Conservation (phyloP, 2,113 vertebrate genomes). For the Antechinus flavipes region DNA sequence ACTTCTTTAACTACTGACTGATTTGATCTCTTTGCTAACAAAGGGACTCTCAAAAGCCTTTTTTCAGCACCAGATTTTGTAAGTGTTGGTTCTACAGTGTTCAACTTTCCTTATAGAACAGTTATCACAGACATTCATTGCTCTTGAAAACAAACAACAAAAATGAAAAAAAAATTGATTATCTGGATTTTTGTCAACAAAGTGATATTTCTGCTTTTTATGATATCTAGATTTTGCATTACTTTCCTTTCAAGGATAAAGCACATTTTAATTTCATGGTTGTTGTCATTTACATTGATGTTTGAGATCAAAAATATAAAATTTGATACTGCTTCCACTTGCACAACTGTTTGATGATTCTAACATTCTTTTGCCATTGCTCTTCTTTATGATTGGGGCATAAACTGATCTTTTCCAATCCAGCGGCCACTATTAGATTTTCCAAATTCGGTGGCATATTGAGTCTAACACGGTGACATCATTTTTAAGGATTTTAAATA, state of each 20-base stretch:
- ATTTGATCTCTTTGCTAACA: not conserved
- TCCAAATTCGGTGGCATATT: not conserved
- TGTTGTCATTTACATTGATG: not conserved
- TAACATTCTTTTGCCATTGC: not conserved
- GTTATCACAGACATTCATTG: not conserved
- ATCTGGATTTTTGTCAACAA: not conserved
- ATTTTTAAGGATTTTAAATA: not conserved
- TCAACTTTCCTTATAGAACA: not conserved
- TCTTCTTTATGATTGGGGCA: too few relatives aligned
- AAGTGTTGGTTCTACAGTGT: not conserved
- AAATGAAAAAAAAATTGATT: not conserved
- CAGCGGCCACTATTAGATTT: not conserved
- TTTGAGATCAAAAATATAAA: not conserved
- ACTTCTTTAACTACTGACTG: not conserved
- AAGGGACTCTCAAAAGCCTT: not conserved
- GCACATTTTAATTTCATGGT: not conserved
- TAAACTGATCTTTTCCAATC: not conserved
- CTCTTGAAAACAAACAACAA: not conserved
- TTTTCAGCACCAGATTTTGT: not conserved
- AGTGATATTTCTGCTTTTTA: not conserved
- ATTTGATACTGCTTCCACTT: not conserved
- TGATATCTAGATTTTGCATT: not conserved
- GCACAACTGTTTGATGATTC: not conserved
- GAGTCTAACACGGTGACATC: not conserved
- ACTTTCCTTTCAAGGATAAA: not conserved